These are phyloP conservation scores for Phaethornis superciliosus DNA, from an alignment of 2,113 vertebrate species.

Conservation along the genomic window DNA sequence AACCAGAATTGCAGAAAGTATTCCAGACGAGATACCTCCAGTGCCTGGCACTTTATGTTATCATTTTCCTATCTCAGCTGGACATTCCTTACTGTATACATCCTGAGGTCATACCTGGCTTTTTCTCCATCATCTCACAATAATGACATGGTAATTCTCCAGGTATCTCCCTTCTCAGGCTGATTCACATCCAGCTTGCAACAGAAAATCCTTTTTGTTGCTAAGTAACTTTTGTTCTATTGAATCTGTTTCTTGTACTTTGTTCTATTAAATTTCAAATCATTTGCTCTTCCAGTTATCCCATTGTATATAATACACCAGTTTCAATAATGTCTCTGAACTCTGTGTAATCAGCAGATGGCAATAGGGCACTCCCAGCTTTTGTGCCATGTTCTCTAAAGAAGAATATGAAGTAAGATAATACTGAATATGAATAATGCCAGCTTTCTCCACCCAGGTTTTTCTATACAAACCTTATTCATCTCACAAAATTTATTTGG, in stretches of 20 bases:
- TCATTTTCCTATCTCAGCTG: neutral
- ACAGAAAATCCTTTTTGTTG: constrained; percentile 48
- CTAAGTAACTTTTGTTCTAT: constrained; percentile 51
- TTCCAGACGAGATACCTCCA: neutral
- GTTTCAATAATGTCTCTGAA: neutral
- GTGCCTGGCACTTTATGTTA: neutral
- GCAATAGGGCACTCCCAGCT: neutral
- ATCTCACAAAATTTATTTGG: neutral
- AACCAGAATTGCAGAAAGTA: neutral
- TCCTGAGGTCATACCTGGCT: neutral
- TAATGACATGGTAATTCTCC: neutral
- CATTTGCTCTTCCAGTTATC: neutral
- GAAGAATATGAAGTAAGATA: neutral
- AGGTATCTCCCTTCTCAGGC: neutral
- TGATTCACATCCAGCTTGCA: constrained; percentile 7
- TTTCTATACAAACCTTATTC: neutral
- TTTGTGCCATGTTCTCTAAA: neutral
- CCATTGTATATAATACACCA: neutral
- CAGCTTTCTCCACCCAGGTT: neutral
- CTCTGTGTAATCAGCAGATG: neutral
- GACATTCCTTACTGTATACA: neutral
- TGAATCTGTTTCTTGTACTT: neutral
- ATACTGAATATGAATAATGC: neutral
- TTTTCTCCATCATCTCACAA: neutral
- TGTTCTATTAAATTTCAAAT: neutral